Percentiles rank a stretch among this genome's conserved stretches.
These are phyloP conservation scores for Macrocentrus cingulum DNA, from an alignment of 1,140 invertebrate species.

Conservation along the genomic window DNA sequence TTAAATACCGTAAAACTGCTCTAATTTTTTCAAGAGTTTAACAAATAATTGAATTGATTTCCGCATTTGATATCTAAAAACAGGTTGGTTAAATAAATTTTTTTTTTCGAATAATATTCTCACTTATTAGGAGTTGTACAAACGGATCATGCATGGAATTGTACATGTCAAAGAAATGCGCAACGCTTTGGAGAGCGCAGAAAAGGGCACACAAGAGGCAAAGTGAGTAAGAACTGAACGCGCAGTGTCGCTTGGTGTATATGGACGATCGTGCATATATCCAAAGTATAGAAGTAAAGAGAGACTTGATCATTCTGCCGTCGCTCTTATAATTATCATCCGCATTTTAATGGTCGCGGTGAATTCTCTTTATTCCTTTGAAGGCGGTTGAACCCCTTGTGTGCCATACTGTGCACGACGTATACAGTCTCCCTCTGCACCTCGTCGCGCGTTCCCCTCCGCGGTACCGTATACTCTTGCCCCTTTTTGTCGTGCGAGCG, in stretches of 20 bases:
- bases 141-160: no score
- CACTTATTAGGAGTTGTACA: no score
- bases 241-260: no score
- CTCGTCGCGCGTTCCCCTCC: not conserved
- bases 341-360: constrained; percentile 57
- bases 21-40: no score
- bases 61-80: no score
- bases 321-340: constrained; percentile 59
- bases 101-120: no score
- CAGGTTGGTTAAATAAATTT: no score
- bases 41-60: no score
- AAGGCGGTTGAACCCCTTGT: constrained; percentile 39
- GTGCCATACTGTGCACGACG: not conserved
- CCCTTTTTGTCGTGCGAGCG: constrained; percentile 1
- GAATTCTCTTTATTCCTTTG: constrained; percentile 49
- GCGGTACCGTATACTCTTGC: not conserved
- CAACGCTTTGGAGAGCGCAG: constrained; percentile 4
- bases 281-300: constrained; percentile 40
- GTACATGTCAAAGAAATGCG: no score
- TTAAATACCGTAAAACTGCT: no score
- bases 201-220: not conserved
- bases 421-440: not conserved
- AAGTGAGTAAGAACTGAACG: no score
- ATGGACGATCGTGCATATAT: constrained; percentile 51
- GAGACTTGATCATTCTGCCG: constrained; percentile 54